phyloP scores from a whole-genome alignment of 2,888 invertebrate genomes.

The Drosophila algonquin region DNA sequence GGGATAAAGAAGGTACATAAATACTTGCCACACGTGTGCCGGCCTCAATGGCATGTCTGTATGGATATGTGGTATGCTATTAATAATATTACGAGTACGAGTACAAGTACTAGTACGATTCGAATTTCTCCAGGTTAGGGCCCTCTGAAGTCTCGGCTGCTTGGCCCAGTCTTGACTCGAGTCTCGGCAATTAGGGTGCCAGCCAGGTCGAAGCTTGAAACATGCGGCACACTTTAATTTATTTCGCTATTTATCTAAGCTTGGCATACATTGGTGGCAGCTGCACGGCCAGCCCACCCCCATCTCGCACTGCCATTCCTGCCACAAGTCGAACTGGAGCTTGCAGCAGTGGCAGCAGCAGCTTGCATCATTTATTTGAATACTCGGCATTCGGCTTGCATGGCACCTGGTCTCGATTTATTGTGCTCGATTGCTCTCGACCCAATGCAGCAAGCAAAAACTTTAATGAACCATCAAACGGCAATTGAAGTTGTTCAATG shows the following conservation, averaged over 20 bases:
- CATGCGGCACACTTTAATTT: slow-evolving; percentile 49
- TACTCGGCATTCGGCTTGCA: slow-evolving; percentile 11
- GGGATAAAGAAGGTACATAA: slow-evolving; percentile 9
- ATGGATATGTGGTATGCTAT: slow-evolving; percentile 1
- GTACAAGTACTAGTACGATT: slow-evolving; percentile 3
- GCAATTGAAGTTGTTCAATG: slow-evolving; percentile 55
- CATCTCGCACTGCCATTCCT: neutral
- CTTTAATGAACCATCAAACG: slow-evolving; percentile 73
- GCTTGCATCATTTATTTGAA: slow-evolving; percentile 43
- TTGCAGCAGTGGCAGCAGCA: slow-evolving; percentile 24
- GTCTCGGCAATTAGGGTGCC: slow-evolving; percentile 46
- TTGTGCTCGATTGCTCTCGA: slow-evolving; percentile 32
- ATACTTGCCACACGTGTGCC: slow-evolving; percentile 22
- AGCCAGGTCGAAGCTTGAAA: slow-evolving; percentile 20
- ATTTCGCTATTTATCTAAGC: slow-evolving; percentile 54
- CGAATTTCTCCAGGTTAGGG: slow-evolving; percentile 24
- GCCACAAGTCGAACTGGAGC: neutral
- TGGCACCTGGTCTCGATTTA: slow-evolving; percentile 57
- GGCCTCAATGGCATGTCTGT: neutral
- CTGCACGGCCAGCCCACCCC: no score
- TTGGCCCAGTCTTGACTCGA: neutral
- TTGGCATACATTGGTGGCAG: neutral
- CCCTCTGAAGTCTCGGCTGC: slow-evolving; percentile 19
- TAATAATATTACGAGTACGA: slow-evolving; percentile 24
- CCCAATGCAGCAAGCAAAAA: slow-evolving; percentile 43